Evolutionary conservation across 2,888 invertebrate species (phyloP).

Genomic region (Pharmacophagus antenor): DNA sequence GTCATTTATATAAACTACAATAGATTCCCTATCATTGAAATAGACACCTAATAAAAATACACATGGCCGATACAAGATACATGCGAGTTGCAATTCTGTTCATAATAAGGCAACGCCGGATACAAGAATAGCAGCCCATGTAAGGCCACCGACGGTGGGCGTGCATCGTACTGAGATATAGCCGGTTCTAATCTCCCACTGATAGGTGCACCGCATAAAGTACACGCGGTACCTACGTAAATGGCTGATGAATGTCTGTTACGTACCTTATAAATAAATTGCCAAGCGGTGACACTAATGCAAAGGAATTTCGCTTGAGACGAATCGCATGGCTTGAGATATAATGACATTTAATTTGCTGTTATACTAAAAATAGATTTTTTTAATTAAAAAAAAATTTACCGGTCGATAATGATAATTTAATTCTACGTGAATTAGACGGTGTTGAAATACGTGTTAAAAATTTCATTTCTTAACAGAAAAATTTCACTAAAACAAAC

Average conservation of each 20-base stretch:
- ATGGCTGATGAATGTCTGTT: slow-evolving; percentile 40
- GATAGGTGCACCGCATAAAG: slow-evolving; percentile 63
- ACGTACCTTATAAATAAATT: slow-evolving; percentile 23
- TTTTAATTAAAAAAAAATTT: too few species aligned
- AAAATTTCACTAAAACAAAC: too few species aligned
- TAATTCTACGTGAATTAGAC: too few species aligned
- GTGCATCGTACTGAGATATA: slow-evolving; percentile 50
- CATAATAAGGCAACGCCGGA: slow-evolving; percentile 28
- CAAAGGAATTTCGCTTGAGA: slow-evolving; percentile 19
- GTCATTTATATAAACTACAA: slow-evolving; percentile 4
- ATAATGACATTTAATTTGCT: not conserved
- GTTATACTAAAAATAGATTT: too few species aligned
- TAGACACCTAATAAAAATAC: slow-evolving; percentile 22
- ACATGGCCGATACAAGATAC: slow-evolving; percentile 21
- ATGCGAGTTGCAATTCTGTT: slow-evolving; percentile 18
- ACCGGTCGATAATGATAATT: too few species aligned
- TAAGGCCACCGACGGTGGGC: slow-evolving; percentile 55
- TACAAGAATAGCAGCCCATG: slow-evolving; percentile 37
- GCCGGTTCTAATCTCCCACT: slow-evolving; percentile 57
- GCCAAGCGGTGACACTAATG: slow-evolving; percentile 20
- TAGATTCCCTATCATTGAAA: slow-evolving; percentile 17
- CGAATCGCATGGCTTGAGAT: slow-evolving; percentile 14
- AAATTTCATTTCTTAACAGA: too few species aligned
- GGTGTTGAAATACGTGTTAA: too few species aligned
- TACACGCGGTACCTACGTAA: slow-evolving; percentile 43